These are phyloP conservation scores for Chironomus tentans DNA, from an alignment of 2,888 invertebrate species.

Conservation along the genomic window DNA sequence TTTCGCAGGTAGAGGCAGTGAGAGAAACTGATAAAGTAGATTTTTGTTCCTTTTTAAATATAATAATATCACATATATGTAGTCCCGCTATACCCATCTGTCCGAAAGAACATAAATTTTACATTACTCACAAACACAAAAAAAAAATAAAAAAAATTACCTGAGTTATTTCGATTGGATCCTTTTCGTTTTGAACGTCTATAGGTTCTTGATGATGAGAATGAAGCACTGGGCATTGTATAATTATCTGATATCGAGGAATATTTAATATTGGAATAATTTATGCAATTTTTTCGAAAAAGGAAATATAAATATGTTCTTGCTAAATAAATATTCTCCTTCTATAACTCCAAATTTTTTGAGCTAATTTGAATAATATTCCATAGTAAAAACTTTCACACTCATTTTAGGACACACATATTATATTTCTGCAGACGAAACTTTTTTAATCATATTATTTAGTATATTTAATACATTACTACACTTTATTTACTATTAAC, in stretches of 20 bases:
- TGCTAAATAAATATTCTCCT: no score
- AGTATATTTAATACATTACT: no score
- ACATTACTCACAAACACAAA: neutral
- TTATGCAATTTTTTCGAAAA: no score
- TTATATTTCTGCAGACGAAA: no score
- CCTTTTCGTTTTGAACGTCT: constrained; percentile 87
- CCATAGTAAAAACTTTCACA: no score
- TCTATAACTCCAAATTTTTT: no score
- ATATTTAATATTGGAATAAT: no score
- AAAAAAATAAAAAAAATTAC: neutral
- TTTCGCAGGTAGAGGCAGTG: constrained; percentile 4
- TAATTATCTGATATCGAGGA: constrained; percentile 31
- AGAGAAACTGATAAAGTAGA: neutral
- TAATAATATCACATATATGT: neutral
- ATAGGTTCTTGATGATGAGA: constrained; percentile 77
- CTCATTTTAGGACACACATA: no score
- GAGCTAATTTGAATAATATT: no score
- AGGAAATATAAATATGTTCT: no score
- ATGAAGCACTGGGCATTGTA: constrained; percentile 86
- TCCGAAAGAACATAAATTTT: neutral
- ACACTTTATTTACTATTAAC: no score
- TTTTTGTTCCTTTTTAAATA: neutral
- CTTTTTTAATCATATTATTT: no score
- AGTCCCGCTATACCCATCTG: neutral
- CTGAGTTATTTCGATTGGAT: constrained; percentile 56